Percentiles rank a stretch among this genome's conserved stretches.
phyloP scores from a whole-genome alignment of 2,113 vertebrate genomes.

The Python bivittatus region DNA sequence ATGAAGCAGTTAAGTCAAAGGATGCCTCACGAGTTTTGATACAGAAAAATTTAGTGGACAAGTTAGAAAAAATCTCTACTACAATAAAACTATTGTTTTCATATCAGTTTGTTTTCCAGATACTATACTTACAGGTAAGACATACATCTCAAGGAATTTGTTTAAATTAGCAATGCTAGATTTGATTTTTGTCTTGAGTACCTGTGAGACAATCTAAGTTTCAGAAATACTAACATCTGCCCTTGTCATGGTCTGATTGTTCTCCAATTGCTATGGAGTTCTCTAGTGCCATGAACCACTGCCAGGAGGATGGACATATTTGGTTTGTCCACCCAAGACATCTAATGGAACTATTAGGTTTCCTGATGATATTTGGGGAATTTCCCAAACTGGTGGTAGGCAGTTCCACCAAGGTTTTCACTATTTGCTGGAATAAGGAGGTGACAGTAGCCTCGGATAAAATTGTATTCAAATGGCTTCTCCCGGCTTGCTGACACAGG shows the following conservation, averaged over 20 bases:
- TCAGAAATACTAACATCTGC: not conserved
- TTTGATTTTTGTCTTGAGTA: not conserved
- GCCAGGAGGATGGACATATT: not conserved
- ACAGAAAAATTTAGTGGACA: not conserved
- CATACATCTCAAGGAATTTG: not conserved
- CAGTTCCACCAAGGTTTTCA: not conserved
- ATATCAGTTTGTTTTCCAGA: not conserved
- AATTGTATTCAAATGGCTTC: not conserved
- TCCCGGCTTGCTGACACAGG: not conserved
- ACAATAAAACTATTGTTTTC: not conserved
- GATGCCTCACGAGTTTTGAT: not conserved
- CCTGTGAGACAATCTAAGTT: not conserved
- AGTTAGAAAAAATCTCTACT: not conserved
- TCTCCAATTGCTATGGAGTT: not conserved
- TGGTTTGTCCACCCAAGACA: not conserved
- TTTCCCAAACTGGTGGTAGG: not conserved
- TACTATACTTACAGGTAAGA: not conserved
- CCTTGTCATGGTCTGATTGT: not conserved
- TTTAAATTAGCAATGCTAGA: not conserved
- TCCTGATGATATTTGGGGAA: not conserved
- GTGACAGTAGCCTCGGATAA: not conserved
- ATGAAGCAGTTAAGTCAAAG: not conserved
- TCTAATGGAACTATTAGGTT: not conserved
- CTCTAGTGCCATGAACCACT: not conserved
- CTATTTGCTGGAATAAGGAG: not conserved